Conservation (phyloP, 2,888 invertebrate species). For the Tenodera sinensis region DNA sequence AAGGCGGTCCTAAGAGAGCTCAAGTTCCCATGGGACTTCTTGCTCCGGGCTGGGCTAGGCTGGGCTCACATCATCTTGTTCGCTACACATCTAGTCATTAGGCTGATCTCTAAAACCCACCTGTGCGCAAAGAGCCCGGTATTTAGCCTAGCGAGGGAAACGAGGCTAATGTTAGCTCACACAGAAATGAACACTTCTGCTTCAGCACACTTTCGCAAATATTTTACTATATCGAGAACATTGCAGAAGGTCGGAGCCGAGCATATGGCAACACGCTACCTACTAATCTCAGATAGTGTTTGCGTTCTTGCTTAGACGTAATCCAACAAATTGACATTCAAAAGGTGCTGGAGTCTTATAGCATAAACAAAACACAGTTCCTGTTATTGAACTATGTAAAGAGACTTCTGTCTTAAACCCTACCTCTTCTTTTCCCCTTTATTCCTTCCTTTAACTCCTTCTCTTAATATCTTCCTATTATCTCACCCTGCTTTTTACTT, state of each 20-base stretch:
- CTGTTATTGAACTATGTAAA: no score
- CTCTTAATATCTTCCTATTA: no score
- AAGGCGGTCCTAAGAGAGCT: background rate
- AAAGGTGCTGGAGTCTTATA: no score
- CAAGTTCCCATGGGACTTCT: background rate
- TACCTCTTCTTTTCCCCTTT: no score
- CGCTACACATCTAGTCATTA: background rate
- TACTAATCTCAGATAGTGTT: no score
- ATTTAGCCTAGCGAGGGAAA: background rate
- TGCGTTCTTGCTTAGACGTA: no score
- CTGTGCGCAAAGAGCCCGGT: background rate
- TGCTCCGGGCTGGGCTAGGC: background rate
- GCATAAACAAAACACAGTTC: no score
- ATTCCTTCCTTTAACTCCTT: no score
- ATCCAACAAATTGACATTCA: no score
- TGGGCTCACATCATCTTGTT: background rate
- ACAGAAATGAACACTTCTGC: background rate
- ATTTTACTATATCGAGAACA: background rate
- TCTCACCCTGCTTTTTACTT: no score
- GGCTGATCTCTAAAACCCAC: background rate
- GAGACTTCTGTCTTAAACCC: no score
- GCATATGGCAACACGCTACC: no score
- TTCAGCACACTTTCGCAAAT: background rate
- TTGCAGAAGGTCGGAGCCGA: background rate
- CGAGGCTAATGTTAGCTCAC: background rate